Conservation (phyloP, 2,797 vertebrate species). For the Sebastes aleutianus region DNA sequence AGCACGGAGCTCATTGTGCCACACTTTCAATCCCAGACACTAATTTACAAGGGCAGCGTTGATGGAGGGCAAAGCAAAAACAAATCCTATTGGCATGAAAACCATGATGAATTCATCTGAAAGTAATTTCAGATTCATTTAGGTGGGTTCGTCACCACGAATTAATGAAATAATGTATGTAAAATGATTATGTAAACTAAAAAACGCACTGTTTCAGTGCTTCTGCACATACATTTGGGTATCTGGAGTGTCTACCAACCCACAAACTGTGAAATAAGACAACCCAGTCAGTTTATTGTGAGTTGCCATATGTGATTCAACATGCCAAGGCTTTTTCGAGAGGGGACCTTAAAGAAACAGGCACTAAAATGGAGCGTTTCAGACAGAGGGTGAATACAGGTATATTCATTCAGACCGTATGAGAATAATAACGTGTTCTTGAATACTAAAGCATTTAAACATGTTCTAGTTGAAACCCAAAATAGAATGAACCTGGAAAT, state of each 20-base stretch:
- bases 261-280: too few species aligned
- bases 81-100: not conserved
- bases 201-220: not conserved
- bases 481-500: not conserved
- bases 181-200: not conserved
- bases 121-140: slow-evolving; percentile 27
- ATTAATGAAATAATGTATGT: slow-evolving; percentile 4
- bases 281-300: too few species aligned
- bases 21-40: slow-evolving; percentile 17
- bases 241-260: too few species aligned
- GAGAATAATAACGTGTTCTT: not conserved
- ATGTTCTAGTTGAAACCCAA: not conserved
- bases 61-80: slow-evolving; percentile 19
- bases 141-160: not conserved
- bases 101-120: slow-evolving; percentile 19
- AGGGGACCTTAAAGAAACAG: not conserved
- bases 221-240: not conserved
- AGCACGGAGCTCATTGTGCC: slow-evolving; percentile 22
- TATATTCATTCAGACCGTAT: not conserved
- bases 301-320: too few species aligned
- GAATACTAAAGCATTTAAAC: not conserved
- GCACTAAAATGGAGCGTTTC: too few species aligned
- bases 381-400: too few species aligned
- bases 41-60: slow-evolving; percentile 28
- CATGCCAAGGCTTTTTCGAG: not conserved